phyloP scores from a whole-genome alignment of 2,888 invertebrate species.

The Diadegma fenestrale region DNA sequence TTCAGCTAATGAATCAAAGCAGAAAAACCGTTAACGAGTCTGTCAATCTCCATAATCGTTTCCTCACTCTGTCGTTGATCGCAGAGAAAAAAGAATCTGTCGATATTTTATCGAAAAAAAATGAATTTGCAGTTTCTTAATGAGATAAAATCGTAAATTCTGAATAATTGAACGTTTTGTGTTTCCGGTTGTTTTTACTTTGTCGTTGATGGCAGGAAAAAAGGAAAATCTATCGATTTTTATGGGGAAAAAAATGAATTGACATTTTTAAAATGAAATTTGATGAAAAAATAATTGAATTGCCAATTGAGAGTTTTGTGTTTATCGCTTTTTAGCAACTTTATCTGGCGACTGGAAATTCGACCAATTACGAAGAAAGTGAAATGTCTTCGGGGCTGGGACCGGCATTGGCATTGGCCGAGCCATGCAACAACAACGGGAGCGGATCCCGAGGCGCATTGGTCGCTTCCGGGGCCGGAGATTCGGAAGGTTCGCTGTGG shows the following conservation, averaged over 20 bases:
- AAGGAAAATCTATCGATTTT: too few relatives aligned
- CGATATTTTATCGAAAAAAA: background rate
- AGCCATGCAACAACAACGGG: slow-evolving; percentile 84
- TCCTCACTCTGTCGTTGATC: background rate
- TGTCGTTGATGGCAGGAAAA: background rate
- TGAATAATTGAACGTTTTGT: background rate
- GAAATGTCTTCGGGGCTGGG: slow-evolving; percentile 83
- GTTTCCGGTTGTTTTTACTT: background rate
- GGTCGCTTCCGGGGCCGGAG: slow-evolving; percentile 83
- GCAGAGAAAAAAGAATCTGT: too few relatives aligned
- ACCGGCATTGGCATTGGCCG: slow-evolving; percentile 86
- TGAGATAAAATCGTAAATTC: background rate
- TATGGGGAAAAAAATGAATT: background rate
- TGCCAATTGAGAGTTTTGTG: too few relatives aligned
- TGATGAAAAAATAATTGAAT: too few relatives aligned
- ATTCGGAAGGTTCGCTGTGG: slow-evolving; percentile 86
- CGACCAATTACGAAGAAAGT: slow-evolving; percentile 86
- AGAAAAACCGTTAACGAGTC: background rate
- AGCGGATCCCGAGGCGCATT: slow-evolving; percentile 78
- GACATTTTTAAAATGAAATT: too few relatives aligned
- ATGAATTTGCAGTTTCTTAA: background rate
- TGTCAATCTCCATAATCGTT: background rate
- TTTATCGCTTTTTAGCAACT: slow-evolving; percentile 88
- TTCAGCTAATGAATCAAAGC: background rate
- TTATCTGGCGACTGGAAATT: slow-evolving; percentile 90